Evolutionary conservation across 30 jellyfish, hydroid and myxozoan genomes (phyloP).

Genomic region (Turritopsis rubra): DNA sequence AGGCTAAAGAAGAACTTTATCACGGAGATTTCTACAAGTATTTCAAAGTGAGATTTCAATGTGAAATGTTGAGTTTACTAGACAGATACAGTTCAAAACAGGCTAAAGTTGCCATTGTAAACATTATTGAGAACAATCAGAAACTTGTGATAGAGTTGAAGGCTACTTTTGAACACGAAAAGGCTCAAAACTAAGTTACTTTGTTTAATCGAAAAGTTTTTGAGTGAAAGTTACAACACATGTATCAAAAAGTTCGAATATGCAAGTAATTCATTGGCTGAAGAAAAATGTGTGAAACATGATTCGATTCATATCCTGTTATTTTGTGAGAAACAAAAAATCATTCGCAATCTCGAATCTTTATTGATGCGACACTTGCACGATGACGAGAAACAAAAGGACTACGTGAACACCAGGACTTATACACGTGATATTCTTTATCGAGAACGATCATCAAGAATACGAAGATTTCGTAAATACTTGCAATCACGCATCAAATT

Average conservation of each 20-base stretch:
- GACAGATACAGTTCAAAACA: neutral
- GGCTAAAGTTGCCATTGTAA: slow-evolving; percentile 24
- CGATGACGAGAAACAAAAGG: neutral
- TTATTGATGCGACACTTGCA: neutral
- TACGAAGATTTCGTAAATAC: slow-evolving; percentile 22
- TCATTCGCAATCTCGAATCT: neutral
- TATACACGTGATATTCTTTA: neutral
- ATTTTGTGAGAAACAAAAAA: slow-evolving; percentile 25
- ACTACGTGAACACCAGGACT: slow-evolving; percentile 1
- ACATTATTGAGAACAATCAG: neutral
- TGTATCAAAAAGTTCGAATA: neutral
- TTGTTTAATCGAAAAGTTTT: neutral
- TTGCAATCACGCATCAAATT: slow-evolving; percentile 12
- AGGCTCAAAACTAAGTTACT: neutral
- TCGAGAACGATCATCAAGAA: slow-evolving; percentile 22
- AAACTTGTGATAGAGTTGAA: neutral
- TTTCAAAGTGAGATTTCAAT: neutral
- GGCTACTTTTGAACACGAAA: neutral
- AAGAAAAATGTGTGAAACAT: neutral
- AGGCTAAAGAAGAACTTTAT: slow-evolving; percentile 22
- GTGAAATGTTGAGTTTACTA: neutral
- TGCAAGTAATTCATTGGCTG: neutral
- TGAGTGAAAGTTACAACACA: slow-evolving; percentile 11
- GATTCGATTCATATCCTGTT: neutral
- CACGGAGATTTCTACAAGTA: slow-evolving; percentile 24